These are phyloP conservation scores for Colistium nudipinnis DNA, from an alignment of 2,113 vertebrate species.

Conservation along the genomic window DNA sequence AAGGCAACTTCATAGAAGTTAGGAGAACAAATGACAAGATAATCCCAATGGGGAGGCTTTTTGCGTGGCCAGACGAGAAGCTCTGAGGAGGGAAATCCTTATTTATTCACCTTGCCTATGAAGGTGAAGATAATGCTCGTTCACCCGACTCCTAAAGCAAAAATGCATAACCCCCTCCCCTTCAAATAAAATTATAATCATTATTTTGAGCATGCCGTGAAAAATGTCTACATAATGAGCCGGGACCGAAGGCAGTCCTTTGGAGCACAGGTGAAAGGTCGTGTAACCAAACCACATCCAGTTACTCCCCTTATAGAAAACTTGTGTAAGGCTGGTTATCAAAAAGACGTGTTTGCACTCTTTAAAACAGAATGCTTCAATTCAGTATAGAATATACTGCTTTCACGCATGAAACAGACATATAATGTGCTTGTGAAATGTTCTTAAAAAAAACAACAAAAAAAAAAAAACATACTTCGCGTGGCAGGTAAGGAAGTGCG, in stretches of 20 bases:
- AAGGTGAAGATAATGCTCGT: constrained; percentile 10
- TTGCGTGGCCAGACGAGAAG: constrained; percentile 68
- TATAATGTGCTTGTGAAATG: constrained; percentile 70
- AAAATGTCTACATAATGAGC: neutral
- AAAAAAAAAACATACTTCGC: constrained; percentile 66
- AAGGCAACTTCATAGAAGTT: constrained; percentile 88
- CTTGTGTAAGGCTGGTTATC: constrained; percentile 70
- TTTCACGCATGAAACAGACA: constrained; percentile 75
- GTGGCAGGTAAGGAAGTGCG: constrained; percentile 44
- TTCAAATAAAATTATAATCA: neutral
- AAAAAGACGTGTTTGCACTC: constrained; percentile 77
- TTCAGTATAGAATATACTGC: constrained; percentile 73
- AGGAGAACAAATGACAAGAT: constrained; percentile 81
- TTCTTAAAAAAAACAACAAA: constrained; percentile 69
- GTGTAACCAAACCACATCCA: constrained; percentile 40
- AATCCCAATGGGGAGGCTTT: constrained; percentile 80
- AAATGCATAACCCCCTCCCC: constrained; percentile 8
- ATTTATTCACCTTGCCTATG: constrained; percentile 3
- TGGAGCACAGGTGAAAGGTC: constrained; percentile 33
- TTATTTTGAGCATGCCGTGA: constrained; percentile 5
- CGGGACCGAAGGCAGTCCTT: constrained; percentile 27
- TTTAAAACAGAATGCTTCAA: constrained; percentile 84
- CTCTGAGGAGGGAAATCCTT: constrained; percentile 67
- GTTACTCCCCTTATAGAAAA: constrained; percentile 76
- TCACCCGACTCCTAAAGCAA: constrained; percentile 22